Evolutionary conservation across 2,888 invertebrate species (phyloP).

Genomic region (Laothoe populi): DNA sequence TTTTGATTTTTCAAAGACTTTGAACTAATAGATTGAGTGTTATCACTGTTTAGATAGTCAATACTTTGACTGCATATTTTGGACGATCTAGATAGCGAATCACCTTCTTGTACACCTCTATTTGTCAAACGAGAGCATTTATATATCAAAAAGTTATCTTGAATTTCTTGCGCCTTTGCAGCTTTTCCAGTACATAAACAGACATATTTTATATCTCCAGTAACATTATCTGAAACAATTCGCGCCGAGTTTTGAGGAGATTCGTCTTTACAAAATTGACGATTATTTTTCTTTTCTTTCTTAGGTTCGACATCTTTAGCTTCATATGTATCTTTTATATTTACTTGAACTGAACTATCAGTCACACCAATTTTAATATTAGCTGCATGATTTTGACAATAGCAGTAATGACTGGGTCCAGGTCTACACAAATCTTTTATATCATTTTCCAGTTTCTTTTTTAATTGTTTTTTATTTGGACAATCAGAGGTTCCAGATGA

Average conservation of each 20-base stretch:
- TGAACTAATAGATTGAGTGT: background rate
- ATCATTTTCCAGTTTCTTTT: slow-evolving; percentile 56
- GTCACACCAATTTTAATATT: slow-evolving; percentile 51
- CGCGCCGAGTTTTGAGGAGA: slow-evolving; percentile 41
- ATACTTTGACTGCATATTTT: slow-evolving; percentile 9
- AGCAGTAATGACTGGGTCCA: slow-evolving; percentile 60
- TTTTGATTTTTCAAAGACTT: background rate
- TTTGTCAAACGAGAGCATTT: slow-evolving; percentile 62
- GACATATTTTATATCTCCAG: slow-evolving; percentile 62
- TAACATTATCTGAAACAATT: slow-evolving; percentile 43
- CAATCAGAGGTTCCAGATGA: slow-evolving; percentile 67
- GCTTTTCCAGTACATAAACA: slow-evolving; percentile 63
- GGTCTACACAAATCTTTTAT: slow-evolving; percentile 49
- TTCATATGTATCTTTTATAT: slow-evolving; percentile 45
- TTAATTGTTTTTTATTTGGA: slow-evolving; percentile 54
- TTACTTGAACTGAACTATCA: slow-evolving; percentile 71
- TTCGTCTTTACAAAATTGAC: slow-evolving; percentile 37
- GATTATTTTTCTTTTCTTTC: slow-evolving; percentile 30
- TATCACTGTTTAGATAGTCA: background rate
- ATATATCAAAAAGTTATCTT: slow-evolving; percentile 63
- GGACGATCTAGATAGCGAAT: slow-evolving; percentile 34
- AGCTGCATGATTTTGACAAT: slow-evolving; percentile 56
- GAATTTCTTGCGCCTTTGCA: slow-evolving; percentile 42
- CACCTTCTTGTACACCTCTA: slow-evolving; percentile 49
- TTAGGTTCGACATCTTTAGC: slow-evolving; percentile 35